Percentiles rank a stretch among this genome's conserved stretches.
Conservation (phyloP, 2,888 invertebrate genomes). For the Athripsodes cinereus region DNA sequence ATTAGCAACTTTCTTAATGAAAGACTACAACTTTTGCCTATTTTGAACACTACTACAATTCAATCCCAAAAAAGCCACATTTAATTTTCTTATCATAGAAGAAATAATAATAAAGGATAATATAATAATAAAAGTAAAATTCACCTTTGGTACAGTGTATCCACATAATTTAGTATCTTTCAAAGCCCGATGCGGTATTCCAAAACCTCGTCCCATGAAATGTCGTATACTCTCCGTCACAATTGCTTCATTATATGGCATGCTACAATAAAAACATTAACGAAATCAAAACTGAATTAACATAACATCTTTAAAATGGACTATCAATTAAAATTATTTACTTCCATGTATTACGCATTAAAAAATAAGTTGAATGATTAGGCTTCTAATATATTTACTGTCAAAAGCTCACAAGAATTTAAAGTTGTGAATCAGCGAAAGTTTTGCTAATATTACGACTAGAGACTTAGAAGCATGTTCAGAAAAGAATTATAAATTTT, state of each 20-base stretch:
- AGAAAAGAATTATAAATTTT: slow-evolving; percentile 9
- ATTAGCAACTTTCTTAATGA: too few species aligned
- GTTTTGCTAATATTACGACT: not conserved
- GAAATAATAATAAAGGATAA: too few species aligned
- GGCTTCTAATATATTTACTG: not conserved
- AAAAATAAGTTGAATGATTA: too few species aligned
- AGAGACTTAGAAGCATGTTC: not conserved
- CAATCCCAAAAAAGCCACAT: too few species aligned
- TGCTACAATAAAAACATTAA: slow-evolving; percentile 43
- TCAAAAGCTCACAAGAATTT: not conserved
- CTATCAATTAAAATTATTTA: too few species aligned
- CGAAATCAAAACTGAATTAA: too few species aligned
- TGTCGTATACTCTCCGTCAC: slow-evolving; percentile 72
- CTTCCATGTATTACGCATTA: too few species aligned
- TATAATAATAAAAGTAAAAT: slow-evolving; percentile 5
- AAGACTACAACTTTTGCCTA: too few species aligned
- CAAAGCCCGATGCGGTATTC: slow-evolving; percentile 73
- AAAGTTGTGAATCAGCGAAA: not conserved
- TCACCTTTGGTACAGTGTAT: slow-evolving; percentile 70
- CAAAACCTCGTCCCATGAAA: slow-evolving; percentile 73
- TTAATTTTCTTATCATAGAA: too few species aligned
- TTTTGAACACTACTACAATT: too few species aligned
- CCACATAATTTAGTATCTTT: slow-evolving; percentile 66
- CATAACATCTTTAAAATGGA: not conserved
- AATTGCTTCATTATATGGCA: slow-evolving; percentile 77